These are phyloP conservation scores for Ichneumoninae sp. DNA, from an alignment of 2,888 invertebrate species.

Conservation along the genomic window DNA sequence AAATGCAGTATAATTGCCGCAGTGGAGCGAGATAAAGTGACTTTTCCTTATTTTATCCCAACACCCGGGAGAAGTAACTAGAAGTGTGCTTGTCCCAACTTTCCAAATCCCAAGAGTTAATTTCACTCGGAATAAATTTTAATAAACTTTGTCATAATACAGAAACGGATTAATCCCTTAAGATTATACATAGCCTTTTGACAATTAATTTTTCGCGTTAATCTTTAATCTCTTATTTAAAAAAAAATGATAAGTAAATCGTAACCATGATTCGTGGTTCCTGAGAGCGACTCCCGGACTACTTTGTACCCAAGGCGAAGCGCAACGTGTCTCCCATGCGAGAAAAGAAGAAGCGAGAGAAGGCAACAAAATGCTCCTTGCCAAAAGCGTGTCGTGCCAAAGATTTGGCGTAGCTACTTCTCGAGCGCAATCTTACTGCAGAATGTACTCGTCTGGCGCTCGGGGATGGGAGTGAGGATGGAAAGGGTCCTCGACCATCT, in stretches of 20 bases:
- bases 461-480: constrained; percentile 30
- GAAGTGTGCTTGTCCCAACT: background rate
- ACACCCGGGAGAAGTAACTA: background rate
- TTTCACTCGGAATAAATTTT: background rate
- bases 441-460: constrained; percentile 21
- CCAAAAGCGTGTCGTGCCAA: constrained; percentile 58
- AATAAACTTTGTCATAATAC: background rate
- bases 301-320: background rate
- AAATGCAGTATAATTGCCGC: constrained; percentile 45
- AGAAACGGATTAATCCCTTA: background rate
- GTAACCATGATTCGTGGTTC: background rate
- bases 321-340: background rate
- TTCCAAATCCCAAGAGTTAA: background rate
- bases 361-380: constrained; percentile 34
- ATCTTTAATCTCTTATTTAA: background rate
- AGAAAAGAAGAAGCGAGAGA: constrained; percentile 16
- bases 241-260: background rate
- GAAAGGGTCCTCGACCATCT: constrained; percentile 40
- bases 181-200: too few relatives aligned
- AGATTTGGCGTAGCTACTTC: constrained; percentile 35
- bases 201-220: too few relatives aligned
- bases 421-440: constrained; percentile 38
- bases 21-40: constrained; percentile 33
- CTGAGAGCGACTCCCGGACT: background rate
- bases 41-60: constrained; percentile 18